phyloP scores from a whole-genome alignment of 2,113 vertebrate species.

The Emydocephalus ijimae region DNA sequence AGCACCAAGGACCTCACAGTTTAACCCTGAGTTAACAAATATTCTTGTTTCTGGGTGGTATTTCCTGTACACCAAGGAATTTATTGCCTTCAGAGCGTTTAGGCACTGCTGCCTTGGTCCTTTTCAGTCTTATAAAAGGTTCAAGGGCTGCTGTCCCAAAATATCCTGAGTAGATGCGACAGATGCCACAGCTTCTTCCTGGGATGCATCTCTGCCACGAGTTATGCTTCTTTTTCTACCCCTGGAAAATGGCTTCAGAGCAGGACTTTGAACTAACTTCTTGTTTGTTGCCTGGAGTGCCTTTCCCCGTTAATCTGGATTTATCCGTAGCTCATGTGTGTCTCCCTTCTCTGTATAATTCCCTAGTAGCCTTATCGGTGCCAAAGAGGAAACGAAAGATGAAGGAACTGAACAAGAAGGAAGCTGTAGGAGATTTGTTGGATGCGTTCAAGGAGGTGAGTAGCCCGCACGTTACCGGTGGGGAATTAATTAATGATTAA shows the following conservation, averaged over 20 bases:
- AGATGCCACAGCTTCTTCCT: too few relatives aligned
- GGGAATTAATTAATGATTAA: too few relatives aligned
- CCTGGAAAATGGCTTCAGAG: not conserved
- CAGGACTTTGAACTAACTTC: not conserved
- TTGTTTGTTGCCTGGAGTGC: not conserved
- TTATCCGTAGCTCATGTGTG: not conserved
- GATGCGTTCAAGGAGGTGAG: slow-evolving; percentile 97
- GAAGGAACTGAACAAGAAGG: slow-evolving; percentile 95
- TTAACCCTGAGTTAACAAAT: not conserved
- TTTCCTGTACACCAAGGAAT: not conserved
- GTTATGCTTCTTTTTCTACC: not conserved
- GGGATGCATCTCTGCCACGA: not conserved
- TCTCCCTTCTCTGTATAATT: not conserved
- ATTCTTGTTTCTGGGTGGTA: not conserved
- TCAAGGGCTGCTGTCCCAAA: not conserved
- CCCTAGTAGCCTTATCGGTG: slow-evolving; percentile 83
- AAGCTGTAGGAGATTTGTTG: slow-evolving; percentile 88
- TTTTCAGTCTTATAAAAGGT: not conserved
- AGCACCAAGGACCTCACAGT: too few relatives aligned
- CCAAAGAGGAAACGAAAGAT: slow-evolving; percentile 96
- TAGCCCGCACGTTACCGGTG: not conserved
- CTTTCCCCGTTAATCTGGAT: not conserved
- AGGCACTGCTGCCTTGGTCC: not conserved
- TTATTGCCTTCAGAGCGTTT: not conserved
- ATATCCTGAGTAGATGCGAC: not conserved